Percentiles rank a stretch among this genome's conserved stretches.
Evolutionary conservation across 2,888 invertebrate genomes (phyloP).

Genomic region (Aphrophora alni): DNA sequence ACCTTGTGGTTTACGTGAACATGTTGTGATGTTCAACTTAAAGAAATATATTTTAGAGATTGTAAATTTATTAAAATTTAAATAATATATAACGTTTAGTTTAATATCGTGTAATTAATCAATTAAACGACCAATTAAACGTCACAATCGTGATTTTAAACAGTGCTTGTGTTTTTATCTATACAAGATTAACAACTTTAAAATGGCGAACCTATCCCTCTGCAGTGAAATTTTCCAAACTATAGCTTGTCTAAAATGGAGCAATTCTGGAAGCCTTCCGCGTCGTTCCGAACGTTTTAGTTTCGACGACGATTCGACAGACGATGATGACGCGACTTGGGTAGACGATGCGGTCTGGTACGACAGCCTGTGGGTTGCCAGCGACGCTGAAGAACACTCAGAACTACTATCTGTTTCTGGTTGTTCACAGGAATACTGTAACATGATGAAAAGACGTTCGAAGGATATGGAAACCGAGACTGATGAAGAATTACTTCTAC

Average conservation of each 20-base stretch:
- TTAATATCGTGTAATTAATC: too few relatives aligned
- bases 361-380: conserved; percentile 39
- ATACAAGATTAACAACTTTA: too few relatives aligned
- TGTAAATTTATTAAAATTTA: too few relatives aligned
- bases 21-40: too few relatives aligned
- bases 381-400: conserved; percentile 27
- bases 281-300: conserved; percentile 21
- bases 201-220: conserved; percentile 24
- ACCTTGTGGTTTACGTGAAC: too few relatives aligned
- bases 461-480: conserved; percentile 87
- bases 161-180: too few relatives aligned
- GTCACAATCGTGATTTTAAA: too few relatives aligned
- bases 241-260: conserved; percentile 32
- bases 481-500: conserved; percentile 63
- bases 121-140: too few relatives aligned
- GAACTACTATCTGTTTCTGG: conserved; percentile 12
- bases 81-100: too few relatives aligned
- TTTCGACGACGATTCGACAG: conserved; percentile 22
- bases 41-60: too few relatives aligned
- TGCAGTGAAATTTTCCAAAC: conserved; percentile 39
- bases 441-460: conserved; percentile 70
- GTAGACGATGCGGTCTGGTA: conserved; percentile 47
- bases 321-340: conserved; percentile 44
- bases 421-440: conserved; percentile 69
- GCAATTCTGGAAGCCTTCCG: conserved; percentile 6